Evolutionary conservation across 2,797 vertebrate genomes (phyloP).

Genomic region (Urosaurus nigricauda): DNA sequence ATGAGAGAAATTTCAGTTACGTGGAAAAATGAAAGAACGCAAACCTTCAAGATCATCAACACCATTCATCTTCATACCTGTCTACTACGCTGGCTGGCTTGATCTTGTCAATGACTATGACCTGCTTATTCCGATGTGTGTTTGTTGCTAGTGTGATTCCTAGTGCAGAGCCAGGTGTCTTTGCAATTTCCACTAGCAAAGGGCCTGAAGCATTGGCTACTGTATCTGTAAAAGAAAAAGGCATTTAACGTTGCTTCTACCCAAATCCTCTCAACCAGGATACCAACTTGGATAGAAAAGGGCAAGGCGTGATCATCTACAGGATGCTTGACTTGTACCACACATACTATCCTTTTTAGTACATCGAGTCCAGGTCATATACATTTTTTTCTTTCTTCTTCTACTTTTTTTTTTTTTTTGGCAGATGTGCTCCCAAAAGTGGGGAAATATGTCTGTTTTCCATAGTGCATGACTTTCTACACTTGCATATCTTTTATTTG

Average conservation of each 20-base stretch:
- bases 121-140: slow-evolving; percentile 90
- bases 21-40: not conserved
- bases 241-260: slow-evolving; percentile 24
- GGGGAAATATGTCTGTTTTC: too few relatives aligned
- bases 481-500: too few relatives aligned
- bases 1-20: not conserved
- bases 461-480: too few relatives aligned
- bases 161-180: slow-evolving; percentile 88
- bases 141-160: slow-evolving; percentile 90
- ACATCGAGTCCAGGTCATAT: not conserved
- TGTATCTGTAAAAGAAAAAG: slow-evolving; percentile 82
- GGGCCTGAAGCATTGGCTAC: slow-evolving; percentile 92
- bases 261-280: slow-evolving; percentile 24
- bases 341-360: not conserved
- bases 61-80: slow-evolving; percentile 82
- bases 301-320: accelerated
- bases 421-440: not conserved
- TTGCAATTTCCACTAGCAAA: slow-evolving; percentile 93
- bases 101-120: slow-evolving; percentile 93
- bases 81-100: slow-evolving; percentile 95
- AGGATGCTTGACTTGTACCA: not conserved
- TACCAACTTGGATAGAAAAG: not conserved
- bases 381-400: not conserved
- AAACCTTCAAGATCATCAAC: not conserved
- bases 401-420: not conserved